Evolutionary conservation across 1,140 invertebrate genomes (phyloP), one percentile per base, ranked within the genome.

Genomic region (Drosophila prosaltans): DNA sequence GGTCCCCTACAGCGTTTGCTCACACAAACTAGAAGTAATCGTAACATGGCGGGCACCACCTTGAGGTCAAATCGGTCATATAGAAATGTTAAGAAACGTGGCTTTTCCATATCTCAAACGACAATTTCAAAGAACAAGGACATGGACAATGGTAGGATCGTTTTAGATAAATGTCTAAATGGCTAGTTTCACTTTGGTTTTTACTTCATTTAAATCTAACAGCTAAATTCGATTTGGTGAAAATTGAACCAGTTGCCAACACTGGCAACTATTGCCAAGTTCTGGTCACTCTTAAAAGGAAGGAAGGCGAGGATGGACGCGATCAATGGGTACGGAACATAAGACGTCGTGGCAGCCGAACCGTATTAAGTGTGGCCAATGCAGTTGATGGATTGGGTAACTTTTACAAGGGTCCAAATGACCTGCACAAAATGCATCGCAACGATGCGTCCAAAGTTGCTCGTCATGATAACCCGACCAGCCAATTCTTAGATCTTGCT

Each of bases 1-100:
- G 55, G 55, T 7, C 55, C 55, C 3, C 32, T 58, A 16, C 28
- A 39, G 28, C 55, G 55, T 58, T 32, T 58, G 11, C 11, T 58
- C 6, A 9, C 28, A 5, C 9, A 36, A 21, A n/a, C 16, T 16
- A 30, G 1, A n/a, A 58, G 16, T n/a, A 58, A 28, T 7, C 16
- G 8, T 2, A 32, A 7, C 16, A n/a, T 16, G 55, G 32, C 32
- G 32, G 32, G 32, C 32, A 58, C 6, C 1, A 28, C 9, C 0
- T n/a, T 58, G 28, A 36, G 55, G 7, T 32, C 4, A n/a, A 58
- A 32, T 36, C 55, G 26, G 9, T 24, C 7, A 21, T 24, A 21
- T 8, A 48, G 16, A 9, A 21, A 48, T 48, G 24, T 48, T 21
- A 6, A 3, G 2, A 16, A 26, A 9, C 45, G 45, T 8, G 8